Evolutionary conservation across 1,140 invertebrate genomes (phyloP).

Genomic region (Saccostrea echinata): DNA sequence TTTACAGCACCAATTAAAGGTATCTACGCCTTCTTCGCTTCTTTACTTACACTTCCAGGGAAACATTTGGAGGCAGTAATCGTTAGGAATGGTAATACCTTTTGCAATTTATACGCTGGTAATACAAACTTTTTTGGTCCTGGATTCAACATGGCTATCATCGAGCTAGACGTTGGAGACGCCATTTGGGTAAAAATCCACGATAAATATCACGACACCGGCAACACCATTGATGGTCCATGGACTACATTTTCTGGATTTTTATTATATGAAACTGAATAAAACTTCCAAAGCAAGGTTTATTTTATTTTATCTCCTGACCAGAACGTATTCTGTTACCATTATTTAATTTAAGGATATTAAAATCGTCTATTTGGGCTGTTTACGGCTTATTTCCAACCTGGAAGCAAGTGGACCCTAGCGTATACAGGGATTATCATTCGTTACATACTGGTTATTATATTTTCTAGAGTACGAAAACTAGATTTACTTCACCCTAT

Average conservation of each 20-base stretch:
- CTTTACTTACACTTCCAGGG: neutral
- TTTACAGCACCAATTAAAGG: slow-evolving; percentile 7
- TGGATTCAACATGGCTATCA: slow-evolving; percentile 39
- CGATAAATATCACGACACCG: slow-evolving; percentile 40
- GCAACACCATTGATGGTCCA: slow-evolving; percentile 31
- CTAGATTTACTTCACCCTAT: too few species aligned
- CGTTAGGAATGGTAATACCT: neutral
- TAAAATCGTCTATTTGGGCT: too few species aligned
- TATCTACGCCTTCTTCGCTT: neutral
- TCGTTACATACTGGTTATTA: too few species aligned
- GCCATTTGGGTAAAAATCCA: slow-evolving; percentile 42
- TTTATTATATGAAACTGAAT: slow-evolving; percentile 52
- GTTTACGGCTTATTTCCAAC: too few species aligned
- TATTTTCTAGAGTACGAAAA: too few species aligned
- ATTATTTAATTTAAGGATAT: too few species aligned
- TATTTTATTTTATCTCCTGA: too few species aligned
- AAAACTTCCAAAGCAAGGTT: slow-evolving; percentile 23
- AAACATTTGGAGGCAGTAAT: slow-evolving; percentile 17
- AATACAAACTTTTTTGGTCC: neutral
- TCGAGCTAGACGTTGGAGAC: neutral
- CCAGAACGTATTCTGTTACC: too few species aligned
- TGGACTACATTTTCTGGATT: slow-evolving; percentile 51
- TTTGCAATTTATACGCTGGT: slow-evolving; percentile 31
- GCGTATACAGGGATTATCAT: too few species aligned
- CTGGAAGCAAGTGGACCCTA: too few species aligned